These are phyloP conservation scores for Vollenhovia emeryi DNA, from an alignment of 1,140 invertebrate species.

Conservation along the genomic window DNA sequence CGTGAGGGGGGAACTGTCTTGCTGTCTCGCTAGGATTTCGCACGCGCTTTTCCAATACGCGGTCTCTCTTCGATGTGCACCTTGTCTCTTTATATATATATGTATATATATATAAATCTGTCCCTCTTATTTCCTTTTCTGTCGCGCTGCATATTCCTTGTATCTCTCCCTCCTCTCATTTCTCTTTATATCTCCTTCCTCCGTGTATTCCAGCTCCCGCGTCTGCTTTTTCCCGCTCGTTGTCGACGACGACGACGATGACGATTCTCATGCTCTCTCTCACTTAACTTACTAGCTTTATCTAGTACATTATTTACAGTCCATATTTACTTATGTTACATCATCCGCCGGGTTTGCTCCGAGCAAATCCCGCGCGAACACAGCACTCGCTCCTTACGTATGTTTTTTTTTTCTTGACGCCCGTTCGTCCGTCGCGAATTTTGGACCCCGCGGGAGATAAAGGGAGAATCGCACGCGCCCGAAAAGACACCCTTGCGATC, in stretches of 20 bases:
- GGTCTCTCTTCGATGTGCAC: constrained; percentile 55
- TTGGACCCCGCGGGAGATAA: background rate
- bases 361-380: constrained; percentile 80
- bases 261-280: constrained; percentile 76
- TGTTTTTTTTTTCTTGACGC: constrained; percentile 57
- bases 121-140: constrained; percentile 42
- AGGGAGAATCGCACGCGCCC: constrained; percentile 26
- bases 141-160: constrained; percentile 55
- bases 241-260: constrained; percentile 36
- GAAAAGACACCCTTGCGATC: constrained; percentile 6
- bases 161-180: constrained; percentile 30
- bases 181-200: constrained; percentile 21
- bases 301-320: constrained; percentile 85
- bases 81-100: constrained; percentile 43
- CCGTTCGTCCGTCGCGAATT: constrained; percentile 59
- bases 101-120: constrained; percentile 41
- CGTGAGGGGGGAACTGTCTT: constrained; percentile 74
- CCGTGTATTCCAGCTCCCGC: constrained; percentile 49
- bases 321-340: constrained; percentile 86
- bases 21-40: constrained; percentile 72
- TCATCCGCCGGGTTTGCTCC: constrained; percentile 80
- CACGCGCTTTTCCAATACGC: constrained; percentile 69
- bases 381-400: constrained; percentile 68
- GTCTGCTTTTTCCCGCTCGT: constrained; percentile 29
- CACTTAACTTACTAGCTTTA: constrained; percentile 85